Conservation (phyloP, 2,797 vertebrate genomes). For the Labeo calbasu region DNA sequence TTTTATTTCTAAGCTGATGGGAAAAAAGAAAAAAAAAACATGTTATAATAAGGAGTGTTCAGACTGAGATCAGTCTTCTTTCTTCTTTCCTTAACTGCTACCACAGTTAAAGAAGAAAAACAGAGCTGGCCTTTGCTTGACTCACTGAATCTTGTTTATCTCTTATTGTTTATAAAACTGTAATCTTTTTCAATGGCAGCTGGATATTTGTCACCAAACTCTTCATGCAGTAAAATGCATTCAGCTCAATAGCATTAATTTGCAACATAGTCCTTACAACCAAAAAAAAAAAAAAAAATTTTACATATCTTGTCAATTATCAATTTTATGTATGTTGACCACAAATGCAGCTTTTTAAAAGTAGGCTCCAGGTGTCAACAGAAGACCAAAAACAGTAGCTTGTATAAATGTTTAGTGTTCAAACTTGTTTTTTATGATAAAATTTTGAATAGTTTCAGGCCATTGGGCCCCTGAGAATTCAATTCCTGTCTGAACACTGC, state of each 20-base stretch:
- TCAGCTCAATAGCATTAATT: not conserved
- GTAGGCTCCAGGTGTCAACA: not conserved
- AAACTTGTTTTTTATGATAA: not conserved
- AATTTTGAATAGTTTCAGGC: not conserved
- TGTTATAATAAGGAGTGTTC: not conserved
- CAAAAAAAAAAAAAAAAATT: not conserved
- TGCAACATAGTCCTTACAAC: not conserved
- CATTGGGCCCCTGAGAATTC: not conserved
- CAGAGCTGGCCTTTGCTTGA: constrained; percentile 16
- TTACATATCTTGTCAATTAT: not conserved
- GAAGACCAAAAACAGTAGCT: not conserved
- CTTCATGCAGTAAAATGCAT: not conserved
- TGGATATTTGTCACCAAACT: not conserved
- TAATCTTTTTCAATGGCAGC: not conserved
- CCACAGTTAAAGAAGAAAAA: constrained; percentile 1
- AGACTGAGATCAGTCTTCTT: not conserved
- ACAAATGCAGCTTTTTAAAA: not conserved
- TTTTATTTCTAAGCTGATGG: not conserved
- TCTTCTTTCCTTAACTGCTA: not conserved
- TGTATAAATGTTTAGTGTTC: no score
- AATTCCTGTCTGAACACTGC: not conserved
- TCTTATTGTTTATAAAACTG: constrained; percentile 13
- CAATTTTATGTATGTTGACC: no score
- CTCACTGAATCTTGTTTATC: not conserved
- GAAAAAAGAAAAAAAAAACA: no score